Evolutionary conservation across 2,888 invertebrate species (phyloP), one percentile per base, ranked within the genome.

Genomic region (Galerucella pusilla): DNA sequence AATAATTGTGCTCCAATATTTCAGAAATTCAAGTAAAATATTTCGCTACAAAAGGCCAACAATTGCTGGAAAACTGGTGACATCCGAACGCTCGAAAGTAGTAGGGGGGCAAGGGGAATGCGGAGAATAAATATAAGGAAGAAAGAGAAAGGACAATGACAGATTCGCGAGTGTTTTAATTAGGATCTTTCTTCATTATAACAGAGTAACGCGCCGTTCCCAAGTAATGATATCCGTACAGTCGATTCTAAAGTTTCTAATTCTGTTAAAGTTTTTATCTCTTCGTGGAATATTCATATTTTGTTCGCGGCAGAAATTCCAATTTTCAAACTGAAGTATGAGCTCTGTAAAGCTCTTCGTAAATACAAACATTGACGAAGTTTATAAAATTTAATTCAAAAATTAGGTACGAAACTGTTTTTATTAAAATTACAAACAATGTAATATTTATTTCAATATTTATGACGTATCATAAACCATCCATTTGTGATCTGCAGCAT

Each of bases 111-210:
- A 49, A 71, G 64, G 64, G 69, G 66, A 14, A 46, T 20, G 54
- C 54, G 68, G 73, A 73, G 68, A 69, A 77, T 70, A 75, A 76
- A 78, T 77, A 75, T 77, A 76, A 76, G 78, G 74, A 77, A 78
- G 75, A 71, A 74, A 68, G 78, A 75, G 78, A 77, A 74, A 74
- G 73, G 78, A 80, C 78, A 80, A 79, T 80, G 80, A 80, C 81
- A 79, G 80, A 82, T 81, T 78, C 80, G 73, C 79, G 77, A 80
- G 76, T 79, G 79, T 83, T 83, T 83, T 83, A 83, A 83, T 83
- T 83, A 83, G 81, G 77, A 81, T 82, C 82, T 82, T 83, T 82
- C 83, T 83, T 81, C 82, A 79, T 83, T 83, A 82, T 79, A 77
- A 77, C 68, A 64, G 75, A 78, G 78, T 77, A 79, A 78, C 79